A percentile compares a stretch with the other conserved stretches of the same genome.
phyloP scores from a whole-genome alignment of 2,113 vertebrate genomes.

The Hyaena hyaena region DNA sequence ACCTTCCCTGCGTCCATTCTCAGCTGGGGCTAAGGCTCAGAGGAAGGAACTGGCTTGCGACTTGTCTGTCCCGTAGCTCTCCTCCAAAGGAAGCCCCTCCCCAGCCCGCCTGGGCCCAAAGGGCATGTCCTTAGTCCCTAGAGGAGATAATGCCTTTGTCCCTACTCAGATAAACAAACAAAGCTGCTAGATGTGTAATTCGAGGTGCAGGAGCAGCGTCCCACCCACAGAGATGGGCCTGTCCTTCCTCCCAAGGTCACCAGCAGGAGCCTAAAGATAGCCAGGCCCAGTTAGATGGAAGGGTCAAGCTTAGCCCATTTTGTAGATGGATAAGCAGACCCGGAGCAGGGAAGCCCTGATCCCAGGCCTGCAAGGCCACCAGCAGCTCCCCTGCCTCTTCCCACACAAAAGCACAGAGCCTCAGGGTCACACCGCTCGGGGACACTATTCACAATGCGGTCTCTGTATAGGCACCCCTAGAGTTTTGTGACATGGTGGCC shows the following conservation, averaged over 20 bases:
- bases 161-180: constrained; percentile 73
- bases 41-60: constrained; percentile 66
- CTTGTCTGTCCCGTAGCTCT: constrained; percentile 29
- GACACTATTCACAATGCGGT: fast-evolving
- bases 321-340: neutral
- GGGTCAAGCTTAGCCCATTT: neutral
- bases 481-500: neutral
- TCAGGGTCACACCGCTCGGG: fast-evolving
- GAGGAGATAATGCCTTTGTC: constrained; percentile 74
- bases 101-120: neutral
- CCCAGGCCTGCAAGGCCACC: neutral
- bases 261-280: neutral
- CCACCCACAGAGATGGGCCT: neutral
- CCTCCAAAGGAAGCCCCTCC: constrained; percentile 74
- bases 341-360: neutral
- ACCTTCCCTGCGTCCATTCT: neutral
- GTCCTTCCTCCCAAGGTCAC: constrained; percentile 39
- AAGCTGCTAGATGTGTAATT: neutral
- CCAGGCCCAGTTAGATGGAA: neutral
- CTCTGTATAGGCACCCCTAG: neutral
- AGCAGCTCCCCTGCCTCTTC: neutral
- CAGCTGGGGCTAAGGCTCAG: neutral
- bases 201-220: neutral
- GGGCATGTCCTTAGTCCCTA: constrained; percentile 10
- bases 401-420: neutral